phyloP scores from a whole-genome alignment of 2,113 vertebrate species.

The Colaptes auratus region DNA sequence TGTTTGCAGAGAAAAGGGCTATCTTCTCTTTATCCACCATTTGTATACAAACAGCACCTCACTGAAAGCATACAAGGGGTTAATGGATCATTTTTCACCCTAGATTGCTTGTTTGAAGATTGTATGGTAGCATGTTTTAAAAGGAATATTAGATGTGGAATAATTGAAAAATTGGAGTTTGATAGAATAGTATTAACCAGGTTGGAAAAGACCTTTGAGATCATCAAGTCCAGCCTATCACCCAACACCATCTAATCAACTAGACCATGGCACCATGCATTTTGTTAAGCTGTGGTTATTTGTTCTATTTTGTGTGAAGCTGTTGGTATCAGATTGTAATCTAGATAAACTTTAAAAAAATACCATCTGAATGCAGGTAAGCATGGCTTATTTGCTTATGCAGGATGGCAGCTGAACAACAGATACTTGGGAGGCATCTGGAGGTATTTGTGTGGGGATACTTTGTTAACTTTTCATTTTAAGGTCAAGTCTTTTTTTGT shows the following conservation, averaged over 20 bases:
- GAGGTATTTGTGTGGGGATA: neutral
- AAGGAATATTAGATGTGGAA: neutral
- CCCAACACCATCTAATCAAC: too few species aligned
- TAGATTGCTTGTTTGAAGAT: neutral
- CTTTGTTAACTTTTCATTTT: neutral
- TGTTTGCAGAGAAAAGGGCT: neutral
- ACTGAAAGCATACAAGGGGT: neutral
- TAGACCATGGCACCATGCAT: too few species aligned
- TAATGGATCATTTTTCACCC: fast-evolving
- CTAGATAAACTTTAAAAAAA: neutral
- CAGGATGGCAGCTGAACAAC: neutral
- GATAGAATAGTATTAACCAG: neutral
- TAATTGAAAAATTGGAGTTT: neutral
- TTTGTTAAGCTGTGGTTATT: neutral
- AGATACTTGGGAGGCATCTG: neutral
- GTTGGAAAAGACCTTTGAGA: too few species aligned
- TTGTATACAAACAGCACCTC: neutral
- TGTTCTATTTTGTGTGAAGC: neutral
- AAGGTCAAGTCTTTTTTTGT: neutral
- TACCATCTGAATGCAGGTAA: neutral
- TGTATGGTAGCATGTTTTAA: neutral
- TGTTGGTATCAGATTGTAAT: neutral
- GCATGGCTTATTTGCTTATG: neutral
- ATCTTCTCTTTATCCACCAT: neutral
- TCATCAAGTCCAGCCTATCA: too few species aligned